Evolutionary conservation across 2,888 invertebrate genomes (phyloP), one percentile per base, ranked within the genome.

Genomic region (Cantharis rustica): DNA sequence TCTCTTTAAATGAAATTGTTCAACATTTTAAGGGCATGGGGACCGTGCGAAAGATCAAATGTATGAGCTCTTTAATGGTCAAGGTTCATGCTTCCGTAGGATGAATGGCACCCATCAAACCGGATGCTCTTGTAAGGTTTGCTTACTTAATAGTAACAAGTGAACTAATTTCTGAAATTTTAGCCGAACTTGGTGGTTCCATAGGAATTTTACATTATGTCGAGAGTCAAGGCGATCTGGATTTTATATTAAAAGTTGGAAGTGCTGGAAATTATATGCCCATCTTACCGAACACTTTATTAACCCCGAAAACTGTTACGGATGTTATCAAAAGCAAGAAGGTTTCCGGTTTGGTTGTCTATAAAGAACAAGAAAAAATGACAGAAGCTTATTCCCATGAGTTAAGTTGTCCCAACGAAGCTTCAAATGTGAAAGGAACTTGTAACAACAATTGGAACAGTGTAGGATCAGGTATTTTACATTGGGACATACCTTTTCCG

Each of bases 51-150:
- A 93, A 86, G 93, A 94, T 84, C 93, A 93, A 89, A 96, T 97
- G 90, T 97, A 96, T 85, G 91, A 93, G 82, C 88, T 91, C 11
- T 92, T 97, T 72, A 90, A 91, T 82, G 94, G 93, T 68, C 91
- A 92, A 68, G 90, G 92, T 75, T 93, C 94, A 71, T 99, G 99
- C 89, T 97, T 97, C 86, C 91, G 97, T 80, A 91, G 97, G 79
- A 89, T 98, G 79, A 98, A 98, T 91, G 97, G 94, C 75, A 98
- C 98, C 11, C 96, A 98, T 89, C 96, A 98, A 89, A 94, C 95
- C 82, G 99, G 99, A 78, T 99, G 98, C 88, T 93, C 96, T 71
- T 97, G 98, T 98, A 91, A 92, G 94, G 91, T 75, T 13, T 5
- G 7, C 64, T n/a, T 2, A 13, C 10, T 3, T 5, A 10, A 20